A percentile compares a stretch with the other conserved stretches of the same genome.
phyloP scores from a whole-genome alignment of 2,113 vertebrate genomes.

The Corapipo altera region DNA sequence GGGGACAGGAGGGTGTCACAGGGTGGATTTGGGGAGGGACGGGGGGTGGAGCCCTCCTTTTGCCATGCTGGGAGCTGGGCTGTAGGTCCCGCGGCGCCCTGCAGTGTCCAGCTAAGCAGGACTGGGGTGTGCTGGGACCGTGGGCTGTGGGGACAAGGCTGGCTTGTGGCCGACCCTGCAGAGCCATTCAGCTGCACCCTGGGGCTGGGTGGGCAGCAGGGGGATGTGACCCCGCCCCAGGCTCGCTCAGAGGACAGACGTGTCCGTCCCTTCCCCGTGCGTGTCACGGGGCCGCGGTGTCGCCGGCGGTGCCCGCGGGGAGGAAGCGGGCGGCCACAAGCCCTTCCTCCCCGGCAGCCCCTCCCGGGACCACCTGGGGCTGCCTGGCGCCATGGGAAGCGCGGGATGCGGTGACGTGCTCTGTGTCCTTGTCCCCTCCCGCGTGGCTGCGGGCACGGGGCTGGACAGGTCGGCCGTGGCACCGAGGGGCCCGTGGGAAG shows the following conservation, averaged over 20 bases:
- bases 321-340: background rate
- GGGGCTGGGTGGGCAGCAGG: background rate
- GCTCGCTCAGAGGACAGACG: background rate
- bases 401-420: background rate
- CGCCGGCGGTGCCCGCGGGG: background rate
- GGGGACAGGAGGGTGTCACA: fast-evolving
- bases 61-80: background rate
- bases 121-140: background rate
- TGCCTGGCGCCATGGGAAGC: background rate
- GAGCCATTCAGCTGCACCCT: background rate
- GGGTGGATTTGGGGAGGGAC: background rate
- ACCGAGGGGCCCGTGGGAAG: background rate
- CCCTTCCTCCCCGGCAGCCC: background rate
- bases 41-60: background rate
- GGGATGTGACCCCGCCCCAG: fast-evolving
- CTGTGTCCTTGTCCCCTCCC: background rate
- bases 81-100: background rate
- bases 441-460: fast-evolving
- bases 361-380: constrained; percentile 1
- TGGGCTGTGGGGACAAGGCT: background rate
- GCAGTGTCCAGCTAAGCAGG: background rate
- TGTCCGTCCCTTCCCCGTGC: background rate
- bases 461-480: background rate
- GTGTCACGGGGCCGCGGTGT: background rate
- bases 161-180: fast-evolving